Base-by-base conservation (phyloP, 2,888 invertebrate species). In the Tolmerus cingulatus region DNA sequence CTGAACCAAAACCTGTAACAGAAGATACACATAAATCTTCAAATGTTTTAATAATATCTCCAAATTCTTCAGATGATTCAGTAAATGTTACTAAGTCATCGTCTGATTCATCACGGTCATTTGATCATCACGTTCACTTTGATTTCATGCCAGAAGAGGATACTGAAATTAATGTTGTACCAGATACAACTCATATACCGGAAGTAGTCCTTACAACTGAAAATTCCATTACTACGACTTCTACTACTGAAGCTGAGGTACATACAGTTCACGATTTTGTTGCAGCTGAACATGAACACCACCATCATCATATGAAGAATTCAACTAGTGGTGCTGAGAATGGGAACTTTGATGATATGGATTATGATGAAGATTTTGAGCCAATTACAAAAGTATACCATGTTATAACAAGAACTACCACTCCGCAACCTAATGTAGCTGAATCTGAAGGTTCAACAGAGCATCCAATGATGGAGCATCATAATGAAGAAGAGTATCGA, bases 1-100 rank as follows among this genome's bases (percentile, higher is more conserved):
- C 74, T 55, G 89, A 91, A 89, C 89, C 91, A 19, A 89, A 88
- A 37, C 34, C 87, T 23, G 46, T 23, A 46, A 66, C 57, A 2
- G 37, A 76, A 37, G 76, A 8, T 2, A 76, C 19, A 23, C 27
- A 23, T 66, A 23, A 66, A 23, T 19, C 19, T 12, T 66, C 66
- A 2, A 66, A 66, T 8, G 66, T 27, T 23, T 66, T 27, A 4
- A 27, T 66, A 66, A n/a, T 23, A 23, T 66, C 27, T 27, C 5
- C 55, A 7, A 55, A 55, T 16, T 55, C 55, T 55, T 23, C 66
- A 23, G 66, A 66, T 23, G 66, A 66, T 27, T 27, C 66, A 23
- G 27, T 4, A 66, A 66, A 66, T 4, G 19, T 8, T 27, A 76
- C 30, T 5, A 19, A 27, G 66, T 66, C 76, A 19, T 40, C 12